Base-by-base conservation (phyloP, 2,888 invertebrate genomes). In the Euphydryas editha region DNA sequence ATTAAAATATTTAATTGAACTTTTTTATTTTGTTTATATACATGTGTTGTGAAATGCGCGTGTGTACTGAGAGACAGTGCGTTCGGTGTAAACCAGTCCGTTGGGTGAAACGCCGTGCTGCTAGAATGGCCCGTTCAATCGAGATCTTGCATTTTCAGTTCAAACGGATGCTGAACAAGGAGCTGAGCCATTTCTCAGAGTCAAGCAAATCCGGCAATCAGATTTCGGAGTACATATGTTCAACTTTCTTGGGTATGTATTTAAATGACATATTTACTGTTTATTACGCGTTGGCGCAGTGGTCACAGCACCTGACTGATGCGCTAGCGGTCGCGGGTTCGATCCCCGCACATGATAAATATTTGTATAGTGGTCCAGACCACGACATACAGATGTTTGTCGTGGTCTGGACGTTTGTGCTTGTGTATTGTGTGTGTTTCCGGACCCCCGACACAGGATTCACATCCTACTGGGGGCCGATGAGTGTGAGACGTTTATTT, bases 151-250 rank as follows among this genome's bases (percentile, higher is more conserved):
- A 86, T 77, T 87, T 88, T 78, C 95, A 99, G 99, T 99, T 99
- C 95, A 99, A 99, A 93, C 96, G 99, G 88, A 99, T 99, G 99
- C 95, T 99, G 91, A 99, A 99, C 94, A 98, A 99, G 94, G 99
- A 99, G 93, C 94, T 99, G 83, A 98, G 98, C 85, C 99, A 99
- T 92, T 99, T 99, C 94, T 99, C 99, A 73, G 99, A 99, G 92
- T 98, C 99, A 75, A 99, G 98, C 94, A 98, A 97, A 93, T 99
- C 99, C 78, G 99, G 99, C 83, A 99, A 99, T 93, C 99, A 99
- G 95, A 99, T 99, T 88, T 99, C 99, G 68, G 99, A 99, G 92
- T 99, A 98, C 94, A 98, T 99, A 93, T 99, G 99, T 94, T 98
- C 98, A 80, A 99, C 99, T 79, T 99, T 99, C 94, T 96, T 99